Evolutionary conservation across 2,888 invertebrate species (phyloP), one percentile per base, ranked within the genome.

Genomic region (Anthoptus insignis): DNA sequence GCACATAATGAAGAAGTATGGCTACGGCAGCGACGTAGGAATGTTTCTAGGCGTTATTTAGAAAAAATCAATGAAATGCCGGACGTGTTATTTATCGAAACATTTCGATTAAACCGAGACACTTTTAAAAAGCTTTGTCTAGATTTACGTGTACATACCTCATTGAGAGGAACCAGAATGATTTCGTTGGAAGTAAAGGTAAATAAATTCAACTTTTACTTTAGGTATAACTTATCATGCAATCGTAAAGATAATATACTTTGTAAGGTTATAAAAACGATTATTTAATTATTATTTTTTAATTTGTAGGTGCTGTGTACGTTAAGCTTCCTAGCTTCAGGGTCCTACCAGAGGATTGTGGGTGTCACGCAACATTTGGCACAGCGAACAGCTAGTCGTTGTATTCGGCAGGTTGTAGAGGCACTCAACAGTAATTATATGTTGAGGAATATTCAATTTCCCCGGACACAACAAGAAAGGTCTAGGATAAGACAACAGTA

Each of bases 331-430:
- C 65, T 68, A 3, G 71, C 68, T 9, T 63, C 70, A 50, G 72
- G 70, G 22, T 69, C 70, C 2, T 73, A 71, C 22, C 68, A 69
- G 59, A 60, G 66, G 16, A 65, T 70, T 34, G 69, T 71, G 11
- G 69, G 69, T 47, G 47, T 68, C n/a, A 37, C 39, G 13, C 68
- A 68, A 37, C 56, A 72, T 56, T 37, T 72, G 34, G 14, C 69
- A 0, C 71, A 72, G 32, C 54, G 73, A 19, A 70, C 70, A 16
- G 56, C 69, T 21, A 69, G 70, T 63, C 68, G 69, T 39, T 71
- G 69, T 59, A 71, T 73, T n/a, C 59, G 59, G 45, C 53, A 73
- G 32, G 69, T 71, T 61, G 66, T 68, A 8, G 65, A 64, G 21
- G 68, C 72, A 11, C 56, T 63, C 34, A 63, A 19, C 21, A 27